phyloP scores from a whole-genome alignment of 2,888 invertebrate species.

The Mythimna lalbum region DNA sequence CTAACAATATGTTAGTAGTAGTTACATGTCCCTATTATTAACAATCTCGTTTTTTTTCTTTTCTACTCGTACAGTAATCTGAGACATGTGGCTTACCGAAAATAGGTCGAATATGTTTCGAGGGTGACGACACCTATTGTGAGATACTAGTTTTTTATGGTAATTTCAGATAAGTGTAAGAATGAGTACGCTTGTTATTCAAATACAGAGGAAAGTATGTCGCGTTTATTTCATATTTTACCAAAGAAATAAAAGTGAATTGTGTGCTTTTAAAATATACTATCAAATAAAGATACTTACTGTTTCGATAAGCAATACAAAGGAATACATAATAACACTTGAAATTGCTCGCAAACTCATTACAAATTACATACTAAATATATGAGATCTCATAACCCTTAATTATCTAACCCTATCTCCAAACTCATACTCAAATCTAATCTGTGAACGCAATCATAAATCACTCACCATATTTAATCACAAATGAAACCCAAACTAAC shows the following conservation, averaged over 20 bases:
- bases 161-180: slow-evolving; percentile 46
- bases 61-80: slow-evolving; percentile 77
- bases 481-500: slow-evolving; percentile 62
- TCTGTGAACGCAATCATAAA: slow-evolving; percentile 62
- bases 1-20: slow-evolving; percentile 65
- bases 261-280: neutral
- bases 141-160: slow-evolving; percentile 54
- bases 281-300: neutral
- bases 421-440: slow-evolving; percentile 57
- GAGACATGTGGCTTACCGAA: slow-evolving; percentile 82
- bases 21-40: slow-evolving; percentile 64
- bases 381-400: slow-evolving; percentile 36
- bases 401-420: slow-evolving; percentile 38
- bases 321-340: neutral
- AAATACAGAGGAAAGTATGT: slow-evolving; percentile 26
- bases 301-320: neutral
- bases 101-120: slow-evolving; percentile 78
- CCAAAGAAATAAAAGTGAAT: neutral
- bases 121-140: slow-evolving; percentile 68
- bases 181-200: slow-evolving; percentile 46
- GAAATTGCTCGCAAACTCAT: slow-evolving; percentile 9
- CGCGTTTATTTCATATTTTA: slow-evolving; percentile 29
- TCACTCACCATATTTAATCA: slow-evolving; percentile 65
- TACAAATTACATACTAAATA: slow-evolving; percentile 26
- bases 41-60: slow-evolving; percentile 70